phyloP scores from a whole-genome alignment of 2,888 invertebrate species.

The Hymenopus coronatus region DNA sequence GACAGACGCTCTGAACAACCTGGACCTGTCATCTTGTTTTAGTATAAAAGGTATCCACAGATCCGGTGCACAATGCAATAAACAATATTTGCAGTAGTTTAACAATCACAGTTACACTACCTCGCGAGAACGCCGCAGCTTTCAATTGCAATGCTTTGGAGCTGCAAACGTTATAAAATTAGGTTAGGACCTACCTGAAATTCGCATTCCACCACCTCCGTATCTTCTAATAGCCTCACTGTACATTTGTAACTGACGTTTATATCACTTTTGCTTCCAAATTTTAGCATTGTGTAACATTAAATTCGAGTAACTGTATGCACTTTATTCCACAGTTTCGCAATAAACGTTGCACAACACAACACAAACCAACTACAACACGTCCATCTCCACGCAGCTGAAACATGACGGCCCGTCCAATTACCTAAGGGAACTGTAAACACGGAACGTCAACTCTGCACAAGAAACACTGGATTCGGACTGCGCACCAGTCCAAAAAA shows the following conservation, averaged over 20 bases:
- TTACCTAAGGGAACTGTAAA: background rate
- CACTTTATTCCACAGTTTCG: constrained; percentile 5
- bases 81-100: background rate
- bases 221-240: constrained; percentile 84
- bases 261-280: constrained; percentile 66
- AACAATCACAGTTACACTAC: background rate
- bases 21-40: too few relatives aligned
- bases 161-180: background rate
- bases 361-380: background rate
- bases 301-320: background rate
- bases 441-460: constrained; percentile 23
- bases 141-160: background rate
- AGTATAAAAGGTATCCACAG: too few relatives aligned
- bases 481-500: constrained; percentile 34
- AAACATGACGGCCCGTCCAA: constrained; percentile 9
- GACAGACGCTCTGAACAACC: too few relatives aligned
- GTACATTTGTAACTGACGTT: constrained; percentile 81
- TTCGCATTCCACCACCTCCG: constrained; percentile 88
- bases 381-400: background rate
- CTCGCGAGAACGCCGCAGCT: background rate
- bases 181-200: constrained; percentile 64
- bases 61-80: too few relatives aligned
- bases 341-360: background rate
- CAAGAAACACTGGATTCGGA: constrained; percentile 31
- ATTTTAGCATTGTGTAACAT: constrained; percentile 53